These are phyloP conservation scores for Bos taurus DNA, from an alignment of 2,113 vertebrate species.

Conservation along the genomic window DNA sequence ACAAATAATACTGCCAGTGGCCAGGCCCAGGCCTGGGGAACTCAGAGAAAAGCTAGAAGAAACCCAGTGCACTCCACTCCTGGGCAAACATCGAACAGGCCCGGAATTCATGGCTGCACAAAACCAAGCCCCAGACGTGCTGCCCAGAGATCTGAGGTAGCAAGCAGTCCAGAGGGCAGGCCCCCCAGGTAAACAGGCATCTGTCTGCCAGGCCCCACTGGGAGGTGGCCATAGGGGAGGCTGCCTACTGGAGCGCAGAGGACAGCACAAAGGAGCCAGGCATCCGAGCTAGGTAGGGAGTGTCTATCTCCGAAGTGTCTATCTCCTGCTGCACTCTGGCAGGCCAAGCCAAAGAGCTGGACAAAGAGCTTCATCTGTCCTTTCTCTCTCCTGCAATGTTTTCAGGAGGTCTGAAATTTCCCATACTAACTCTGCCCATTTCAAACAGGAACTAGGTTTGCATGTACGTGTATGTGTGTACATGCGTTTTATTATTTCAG, in stretches of 20 bases:
- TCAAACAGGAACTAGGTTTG: slow-evolving; percentile 68
- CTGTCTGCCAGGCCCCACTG: neutral
- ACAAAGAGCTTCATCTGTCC: neutral
- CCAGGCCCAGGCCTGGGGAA: neutral
- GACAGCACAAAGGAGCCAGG: neutral
- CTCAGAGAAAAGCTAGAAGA: neutral
- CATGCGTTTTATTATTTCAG: slow-evolving; percentile 69
- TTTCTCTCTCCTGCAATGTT: neutral
- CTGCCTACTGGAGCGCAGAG: neutral
- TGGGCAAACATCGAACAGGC: neutral
- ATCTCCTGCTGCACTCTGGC: neutral
- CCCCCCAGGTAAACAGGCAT: neutral
- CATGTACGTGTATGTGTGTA: neutral
- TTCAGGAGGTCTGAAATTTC: slow-evolving; percentile 61
- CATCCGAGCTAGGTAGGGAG: neutral
- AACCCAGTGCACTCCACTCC: too few species aligned
- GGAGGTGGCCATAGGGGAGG: neutral
- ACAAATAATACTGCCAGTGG: neutral
- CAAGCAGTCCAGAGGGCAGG: neutral
- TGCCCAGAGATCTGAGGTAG: neutral
- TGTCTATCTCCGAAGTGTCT: neutral
- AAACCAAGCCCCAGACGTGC: neutral
- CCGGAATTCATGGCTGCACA: neutral
- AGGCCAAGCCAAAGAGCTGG: neutral
- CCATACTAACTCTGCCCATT: slow-evolving; percentile 55